Evolutionary conservation across 1,140 invertebrate species (phyloP).

Genomic region (Pararge aegeria): DNA sequence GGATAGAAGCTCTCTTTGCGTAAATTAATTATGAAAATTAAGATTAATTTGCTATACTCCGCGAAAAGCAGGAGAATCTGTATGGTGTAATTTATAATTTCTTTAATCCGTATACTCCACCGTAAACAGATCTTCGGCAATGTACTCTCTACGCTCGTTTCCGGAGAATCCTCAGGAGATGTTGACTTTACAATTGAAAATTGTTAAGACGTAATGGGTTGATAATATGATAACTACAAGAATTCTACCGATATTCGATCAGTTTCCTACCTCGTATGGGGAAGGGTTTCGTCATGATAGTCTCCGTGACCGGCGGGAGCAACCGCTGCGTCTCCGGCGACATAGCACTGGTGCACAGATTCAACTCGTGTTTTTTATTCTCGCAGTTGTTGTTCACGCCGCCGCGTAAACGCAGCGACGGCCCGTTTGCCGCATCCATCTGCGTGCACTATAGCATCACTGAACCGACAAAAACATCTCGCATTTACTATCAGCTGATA

Average conservation of each 20-base stretch:
- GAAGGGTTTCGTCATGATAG: conserved; percentile 92
- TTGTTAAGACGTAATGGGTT: too few relatives aligned
- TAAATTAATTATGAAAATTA: too few relatives aligned
- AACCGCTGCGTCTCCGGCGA: conserved; percentile 83
- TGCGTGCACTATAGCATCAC: conserved; percentile 64
- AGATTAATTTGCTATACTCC: too few relatives aligned
- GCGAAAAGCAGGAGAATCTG: too few relatives aligned
- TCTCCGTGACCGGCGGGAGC: conserved; percentile 87
- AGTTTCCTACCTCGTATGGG: conserved; percentile 86
- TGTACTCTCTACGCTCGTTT: too few relatives aligned
- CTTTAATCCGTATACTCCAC: too few relatives aligned
- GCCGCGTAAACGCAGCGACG: conserved; percentile 81
- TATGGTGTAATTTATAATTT: too few relatives aligned
- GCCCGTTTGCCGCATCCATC: conserved; percentile 76
- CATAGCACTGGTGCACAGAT: conserved; percentile 83
- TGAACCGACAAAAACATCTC: conserved; percentile 27
- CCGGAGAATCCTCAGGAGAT: too few relatives aligned
- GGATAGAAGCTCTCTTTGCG: too few relatives aligned
- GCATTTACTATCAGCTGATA: conserved; percentile 47
- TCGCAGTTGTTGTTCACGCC: conserved; percentile 76
- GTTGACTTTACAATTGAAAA: too few relatives aligned
- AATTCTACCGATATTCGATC: background rate
- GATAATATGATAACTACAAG: too few relatives aligned
- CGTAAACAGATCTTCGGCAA: too few relatives aligned
- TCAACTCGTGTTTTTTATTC: conserved; percentile 79